Conservation (phyloP, 2,797 vertebrate genomes). For the Chaunax sp. region DNA sequence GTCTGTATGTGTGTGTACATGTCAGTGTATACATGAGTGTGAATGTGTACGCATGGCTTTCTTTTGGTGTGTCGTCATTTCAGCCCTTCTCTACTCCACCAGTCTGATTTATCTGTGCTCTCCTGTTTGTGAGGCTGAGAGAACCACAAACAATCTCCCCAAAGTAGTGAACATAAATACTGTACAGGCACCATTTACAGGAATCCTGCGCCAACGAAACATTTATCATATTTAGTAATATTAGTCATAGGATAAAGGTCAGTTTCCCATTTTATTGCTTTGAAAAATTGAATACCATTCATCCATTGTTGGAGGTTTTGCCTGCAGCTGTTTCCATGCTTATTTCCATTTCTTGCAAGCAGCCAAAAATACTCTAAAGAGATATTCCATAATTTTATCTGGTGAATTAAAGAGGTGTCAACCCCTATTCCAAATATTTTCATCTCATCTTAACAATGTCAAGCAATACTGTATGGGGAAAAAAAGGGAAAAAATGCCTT, state of each 20-base stretch:
- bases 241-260: neutral
- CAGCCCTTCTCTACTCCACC: conserved; percentile 14
- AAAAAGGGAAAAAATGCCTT: neutral
- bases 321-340: neutral
- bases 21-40: conserved; percentile 26
- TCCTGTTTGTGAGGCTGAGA: conserved; percentile 24
- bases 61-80: conserved; percentile 33
- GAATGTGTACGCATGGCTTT: conserved; percentile 23
- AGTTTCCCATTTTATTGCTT: neutral
- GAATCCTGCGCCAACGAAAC: neutral
- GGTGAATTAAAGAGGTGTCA: neutral
- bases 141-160: neutral
- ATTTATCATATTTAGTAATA: conserved; percentile 15
- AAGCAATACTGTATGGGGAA: neutral
- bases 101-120: conserved; percentile 21
- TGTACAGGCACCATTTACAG: neutral
- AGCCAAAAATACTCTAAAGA: neutral
- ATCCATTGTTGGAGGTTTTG: neutral
- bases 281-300: neutral
- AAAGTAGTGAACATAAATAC: neutral
- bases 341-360: neutral
- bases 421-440: neutral
- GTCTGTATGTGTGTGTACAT: conserved; percentile 18
- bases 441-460: neutral
- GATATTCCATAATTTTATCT: neutral